Base-by-base conservation (phyloP, 2,888 invertebrate genomes). In the Acanthosepion esculentum region DNA sequence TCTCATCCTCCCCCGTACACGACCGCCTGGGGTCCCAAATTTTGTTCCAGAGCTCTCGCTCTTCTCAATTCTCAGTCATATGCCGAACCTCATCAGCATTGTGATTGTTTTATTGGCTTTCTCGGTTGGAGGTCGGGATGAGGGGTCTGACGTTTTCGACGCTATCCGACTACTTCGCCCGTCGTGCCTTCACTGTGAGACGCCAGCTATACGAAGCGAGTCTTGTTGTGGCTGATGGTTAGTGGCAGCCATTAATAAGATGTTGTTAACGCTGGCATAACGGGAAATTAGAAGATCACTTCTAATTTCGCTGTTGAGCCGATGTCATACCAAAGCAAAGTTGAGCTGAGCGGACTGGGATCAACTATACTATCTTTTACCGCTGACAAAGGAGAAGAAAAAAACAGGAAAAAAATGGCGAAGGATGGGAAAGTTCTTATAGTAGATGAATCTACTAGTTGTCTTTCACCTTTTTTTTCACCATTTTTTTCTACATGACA, bases 281-380 rank as follows among this genome's bases (percentile, higher is more conserved):
- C n/a, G 78, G n/a, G 78, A n/a, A 78, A 78, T 78, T n/a, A 78
- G 59, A 33, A 78, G n/a, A 78, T 78, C 78, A 78, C 78, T 78
- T 78, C 78, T 78, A n/a, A 78, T 78, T 78, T 78, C 78, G 78
- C n/a, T 78, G 78, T n/a, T 78, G n/a, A 78, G 78, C n/a, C 78
- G 78, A n/a, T n/a, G n/a, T 78, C 78, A 15, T 78, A 33, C n/a
- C n/a, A 78, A 78, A 78, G n/a, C 33, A 18, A 12, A 33, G 78
- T 78, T 78, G 78, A 78, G n/a, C n/a, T 15, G 78, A 33, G 78
- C 5, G 33, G 78, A 78, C n/a, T 15, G n/a, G 10, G 78, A 78
- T 78, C n/a, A 78, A 78, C 12, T n/a, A 33, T 33, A 12, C n/a
- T 59, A 33, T 78, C 12, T 5, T 15, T 12, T n/a, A 15, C n/a